These are phyloP conservation scores for Scomberomorus guttatus DNA, from an alignment of 2,797 vertebrate species.

Conservation along the genomic window DNA sequence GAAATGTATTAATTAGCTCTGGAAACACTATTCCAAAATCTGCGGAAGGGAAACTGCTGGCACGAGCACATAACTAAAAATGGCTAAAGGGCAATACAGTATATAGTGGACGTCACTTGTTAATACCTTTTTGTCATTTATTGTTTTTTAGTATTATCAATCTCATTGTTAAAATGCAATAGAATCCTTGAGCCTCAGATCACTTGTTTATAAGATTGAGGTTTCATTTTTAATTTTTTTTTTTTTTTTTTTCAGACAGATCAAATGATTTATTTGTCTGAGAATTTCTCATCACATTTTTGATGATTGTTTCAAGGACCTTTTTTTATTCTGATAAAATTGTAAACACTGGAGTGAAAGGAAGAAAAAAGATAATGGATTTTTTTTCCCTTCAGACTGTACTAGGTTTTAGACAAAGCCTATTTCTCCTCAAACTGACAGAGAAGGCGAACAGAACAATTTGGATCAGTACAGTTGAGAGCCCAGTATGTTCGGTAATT, in stretches of 20 bases:
- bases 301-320: constrained; percentile 81
- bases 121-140: constrained; percentile 76
- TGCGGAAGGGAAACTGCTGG: constrained; percentile 63
- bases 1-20: constrained; percentile 61
- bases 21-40: constrained; percentile 59
- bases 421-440: constrained; percentile 79
- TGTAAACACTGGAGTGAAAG: constrained; percentile 87
- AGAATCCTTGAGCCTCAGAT: constrained; percentile 75
- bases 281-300: constrained; percentile 72
- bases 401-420: constrained; percentile 84
- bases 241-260: constrained; percentile 50
- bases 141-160: constrained; percentile 80
- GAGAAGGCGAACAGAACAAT: constrained; percentile 71
- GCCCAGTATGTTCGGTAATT: constrained; percentile 78
- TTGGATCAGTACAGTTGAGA: constrained; percentile 83
- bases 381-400: constrained; percentile 78
- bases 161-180: constrained; percentile 81
- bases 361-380: constrained; percentile 64
- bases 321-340: constrained; percentile 86
- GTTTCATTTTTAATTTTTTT: constrained; percentile 47
- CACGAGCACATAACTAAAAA: constrained; percentile 64
- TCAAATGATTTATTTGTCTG: constrained; percentile 66
- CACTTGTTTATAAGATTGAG: constrained; percentile 72
- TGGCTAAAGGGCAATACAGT: constrained; percentile 78
- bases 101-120: constrained; percentile 74